These are phyloP conservation scores for Phalacrocorax brasilianus DNA, from an alignment of 2,113 vertebrate genomes.

Conservation along the genomic window DNA sequence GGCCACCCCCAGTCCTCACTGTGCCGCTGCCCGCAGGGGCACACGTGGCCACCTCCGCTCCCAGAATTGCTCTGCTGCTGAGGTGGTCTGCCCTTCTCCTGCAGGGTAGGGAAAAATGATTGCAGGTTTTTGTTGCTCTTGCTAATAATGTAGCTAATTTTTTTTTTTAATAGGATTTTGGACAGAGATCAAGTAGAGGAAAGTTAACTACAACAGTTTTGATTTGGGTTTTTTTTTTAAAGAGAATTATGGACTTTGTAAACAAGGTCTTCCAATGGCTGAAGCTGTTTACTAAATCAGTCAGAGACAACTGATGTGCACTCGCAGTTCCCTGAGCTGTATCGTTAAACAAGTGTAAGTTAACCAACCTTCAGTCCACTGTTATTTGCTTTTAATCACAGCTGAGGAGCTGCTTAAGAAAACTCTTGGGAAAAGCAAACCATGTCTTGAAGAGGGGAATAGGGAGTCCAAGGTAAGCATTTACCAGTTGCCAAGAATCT, in stretches of 20 bases:
- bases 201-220: neutral
- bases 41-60: neutral
- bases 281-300: neutral
- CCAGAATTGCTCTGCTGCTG: neutral
- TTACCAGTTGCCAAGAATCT: neutral
- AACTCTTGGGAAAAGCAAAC: conserved; percentile 39
- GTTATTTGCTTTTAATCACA: conserved; percentile 32
- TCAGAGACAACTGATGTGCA: neutral
- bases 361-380: neutral
- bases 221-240: neutral
- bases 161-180: neutral
- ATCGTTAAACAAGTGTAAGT: neutral
- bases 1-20: neutral
- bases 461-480: conserved; percentile 22
- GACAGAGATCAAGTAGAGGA: neutral
- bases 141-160: neutral
- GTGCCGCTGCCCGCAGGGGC: fast-evolving
- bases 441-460: neutral
- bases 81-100: neutral
- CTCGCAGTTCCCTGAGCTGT: neutral
- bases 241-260: neutral
- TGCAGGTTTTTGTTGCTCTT: neutral
- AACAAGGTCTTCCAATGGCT: neutral
- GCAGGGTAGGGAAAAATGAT: neutral
- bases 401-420: conserved; percentile 31